phyloP scores from a whole-genome alignment of 2,888 invertebrate species.

The Drosophila nigricruria region DNA sequence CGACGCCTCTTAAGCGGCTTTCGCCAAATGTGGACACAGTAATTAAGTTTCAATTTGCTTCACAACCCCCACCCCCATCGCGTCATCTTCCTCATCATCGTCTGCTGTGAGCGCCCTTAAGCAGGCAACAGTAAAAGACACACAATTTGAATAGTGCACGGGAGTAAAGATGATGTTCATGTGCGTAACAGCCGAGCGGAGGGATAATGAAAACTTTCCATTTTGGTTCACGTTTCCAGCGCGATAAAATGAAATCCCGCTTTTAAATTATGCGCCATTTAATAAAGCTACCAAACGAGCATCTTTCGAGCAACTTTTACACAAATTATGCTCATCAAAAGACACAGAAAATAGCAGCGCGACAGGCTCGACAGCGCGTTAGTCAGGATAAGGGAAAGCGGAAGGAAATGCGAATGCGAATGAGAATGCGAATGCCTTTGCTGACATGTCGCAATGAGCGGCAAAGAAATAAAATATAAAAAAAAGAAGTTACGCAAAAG shows the following conservation, averaged over 20 bases:
- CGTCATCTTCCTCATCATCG: slow-evolving; percentile 1
- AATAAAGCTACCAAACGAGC: slow-evolving; percentile 58
- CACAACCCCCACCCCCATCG: neutral
- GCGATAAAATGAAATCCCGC: slow-evolving; percentile 57
- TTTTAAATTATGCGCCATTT: slow-evolving; percentile 69
- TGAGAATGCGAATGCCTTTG: slow-evolving; percentile 45
- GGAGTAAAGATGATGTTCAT: neutral
- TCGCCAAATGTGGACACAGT: slow-evolving; percentile 29
- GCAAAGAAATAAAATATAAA: slow-evolving; percentile 34
- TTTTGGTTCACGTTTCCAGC: slow-evolving; percentile 35
- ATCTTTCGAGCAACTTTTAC: slow-evolving; percentile 46
- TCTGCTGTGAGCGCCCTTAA: slow-evolving; percentile 8
- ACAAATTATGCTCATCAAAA: slow-evolving; percentile 63
- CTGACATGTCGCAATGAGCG: slow-evolving; percentile 59
- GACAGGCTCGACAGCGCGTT: slow-evolving; percentile 24
- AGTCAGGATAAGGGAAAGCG: slow-evolving; percentile 4
- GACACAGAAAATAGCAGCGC: slow-evolving; percentile 22
- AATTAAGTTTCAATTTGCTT: slow-evolving; percentile 65
- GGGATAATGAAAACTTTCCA: slow-evolving; percentile 31
- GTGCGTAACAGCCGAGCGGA: slow-evolving; percentile 8
- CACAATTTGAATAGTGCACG: slow-evolving; percentile 14
- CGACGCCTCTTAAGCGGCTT: slow-evolving; percentile 12
- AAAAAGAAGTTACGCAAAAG: slow-evolving; percentile 53
- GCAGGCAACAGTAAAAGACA: slow-evolving; percentile 20
- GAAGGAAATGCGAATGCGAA: slow-evolving; percentile 29